Base-by-base conservation (phyloP, 2,888 invertebrate species). In the Lithophane leautieri region DNA sequence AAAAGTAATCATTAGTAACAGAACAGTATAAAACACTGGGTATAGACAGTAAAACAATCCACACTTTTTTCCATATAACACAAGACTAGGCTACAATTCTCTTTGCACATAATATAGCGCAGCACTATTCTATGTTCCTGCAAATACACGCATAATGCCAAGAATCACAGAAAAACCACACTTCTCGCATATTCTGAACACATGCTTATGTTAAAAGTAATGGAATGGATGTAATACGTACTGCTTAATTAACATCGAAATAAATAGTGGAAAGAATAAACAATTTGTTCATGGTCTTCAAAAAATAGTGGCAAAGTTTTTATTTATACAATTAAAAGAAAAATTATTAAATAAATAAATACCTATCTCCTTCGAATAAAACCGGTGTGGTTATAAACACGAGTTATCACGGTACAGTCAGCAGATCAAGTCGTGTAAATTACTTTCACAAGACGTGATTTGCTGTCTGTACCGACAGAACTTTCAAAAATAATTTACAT, bases 131-230 rank as follows among this genome's bases (percentile, higher is more conserved):
- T 78, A 84, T 76, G 3, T 58, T 70, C 61, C n/a, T 66, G 42
- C 80, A 61, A 77, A 85, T 50, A 73, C 83, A 81, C 74, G 40
- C 81, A 74, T 56, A 72, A 82, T 78, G 86, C 78, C 77, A 85
- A 81, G 60, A 79, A 73, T 79, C 75, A 77, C 84, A 82, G 66
- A 77, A 80, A 73, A 61, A 65, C 62, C 80, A 87, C 83, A 85
- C 74, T 54, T 61, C 25, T 84, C 61, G 22, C 73, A 82, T 74
- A 52, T 75, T 76, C 67, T 63, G 69, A 78, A 79, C 70, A 79
- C 71, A 87, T 87, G 87, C 87, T 81, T 12, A 47, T 73, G 81
- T 83, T 81, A 85, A 69, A 66, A 50, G 19, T 73, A 68, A 73
- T 78, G 65, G 79, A 40, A 69, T 65, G 56, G 25, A 70, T 61